Base-by-base conservation (phyloP, 2,888 invertebrate species). In the Lobophora halterata region DNA sequence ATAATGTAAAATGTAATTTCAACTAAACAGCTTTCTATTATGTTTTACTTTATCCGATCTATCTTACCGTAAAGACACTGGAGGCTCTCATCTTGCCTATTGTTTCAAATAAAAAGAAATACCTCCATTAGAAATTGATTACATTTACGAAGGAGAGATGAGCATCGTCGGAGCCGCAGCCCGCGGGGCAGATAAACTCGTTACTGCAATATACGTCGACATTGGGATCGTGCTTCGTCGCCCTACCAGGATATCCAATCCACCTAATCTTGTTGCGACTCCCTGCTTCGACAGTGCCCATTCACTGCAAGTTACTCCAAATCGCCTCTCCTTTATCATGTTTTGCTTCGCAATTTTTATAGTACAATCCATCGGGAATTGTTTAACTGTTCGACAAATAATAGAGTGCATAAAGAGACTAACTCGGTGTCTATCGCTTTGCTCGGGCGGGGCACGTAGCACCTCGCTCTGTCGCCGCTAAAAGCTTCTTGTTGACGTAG, bases 111-210 rank as follows among this genome's bases (percentile, higher is more conserved):
- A 34, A 31, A 41, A 33, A 35, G 34, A 31, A 35, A 28, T 21
- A 25, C 28, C 33, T 30, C 33, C 33, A 45, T 52, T 55, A 46
- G 57, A 66, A 74, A 71, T 71, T 72, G 67, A 82, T 80, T 73
- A 70, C 58, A 76, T 79, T 80, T 74, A 68, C 70, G 64, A 67
- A 70, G 71, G 73, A 71, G 70, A 77, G 74, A 79, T 79, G 79
- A 82, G 69, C 70, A 54, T 65, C 64, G 70, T 52, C 51, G 66
- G 60, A 65, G 70, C 63, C 59, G 68, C 70, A 78, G 76, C 83
- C 85, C 83, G 80, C 82, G 77, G 83, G 86, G 81, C 82, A 82
- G 80, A 83, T 85, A 87, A 87, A 79, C 81, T 87, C 77, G 83
- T 87, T 87, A 86, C 69, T 73, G 68, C 69, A 70, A 76, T 79